Evolutionary conservation across 2,113 vertebrate species (phyloP), one percentile per base, ranked within the genome.

Genomic region (Phalacrocorax carbo): DNA sequence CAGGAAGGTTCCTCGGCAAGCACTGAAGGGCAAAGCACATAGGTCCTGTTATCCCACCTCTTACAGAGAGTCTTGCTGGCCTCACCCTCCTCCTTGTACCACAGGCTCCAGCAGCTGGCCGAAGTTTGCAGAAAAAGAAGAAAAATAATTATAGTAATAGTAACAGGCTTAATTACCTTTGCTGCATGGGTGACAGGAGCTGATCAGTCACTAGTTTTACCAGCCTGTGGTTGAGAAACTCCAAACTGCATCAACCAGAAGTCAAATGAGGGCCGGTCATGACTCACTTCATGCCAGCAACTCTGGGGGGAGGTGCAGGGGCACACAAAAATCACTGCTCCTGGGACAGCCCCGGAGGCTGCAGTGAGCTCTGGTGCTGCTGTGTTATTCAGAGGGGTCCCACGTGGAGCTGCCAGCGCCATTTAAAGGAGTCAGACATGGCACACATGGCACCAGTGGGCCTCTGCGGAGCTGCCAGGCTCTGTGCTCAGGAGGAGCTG

Each of bases 161-260:
- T 88, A 98, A 95, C 60, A 95, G 73, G 81, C 60, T 94, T 87
- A 70, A 91, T 91, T 42, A 78, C 73, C 75, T 94, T 52, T 61
- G 75, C 42, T 46, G 70, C 65, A 91, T 3, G 44, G 75, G 94
- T 93, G 95, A 97, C 69, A 90, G 82, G 54, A 89, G 57, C 77
- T 96, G 96, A 96, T 95, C 92, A 14, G 15, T 83, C 34, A 32
- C 88, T 91, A 97, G 96, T 95, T 95, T 97, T 90, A 89, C 83
- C 30, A 92, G 91, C 44, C 95, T 60, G 77, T 90, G 88, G 95
- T 94, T 23, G 22, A 93, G 91, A 95, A 94, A 96, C 75, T 79
- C 93, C 84, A 82, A 89, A 76, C 64, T 90, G 82, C 27, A 10
- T 93, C 93, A 82, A 60, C 78, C 79, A 70, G 82, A 93, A 95